Base-by-base conservation (phyloP, 2,797 vertebrate species). In the Tragopan temminckii region DNA sequence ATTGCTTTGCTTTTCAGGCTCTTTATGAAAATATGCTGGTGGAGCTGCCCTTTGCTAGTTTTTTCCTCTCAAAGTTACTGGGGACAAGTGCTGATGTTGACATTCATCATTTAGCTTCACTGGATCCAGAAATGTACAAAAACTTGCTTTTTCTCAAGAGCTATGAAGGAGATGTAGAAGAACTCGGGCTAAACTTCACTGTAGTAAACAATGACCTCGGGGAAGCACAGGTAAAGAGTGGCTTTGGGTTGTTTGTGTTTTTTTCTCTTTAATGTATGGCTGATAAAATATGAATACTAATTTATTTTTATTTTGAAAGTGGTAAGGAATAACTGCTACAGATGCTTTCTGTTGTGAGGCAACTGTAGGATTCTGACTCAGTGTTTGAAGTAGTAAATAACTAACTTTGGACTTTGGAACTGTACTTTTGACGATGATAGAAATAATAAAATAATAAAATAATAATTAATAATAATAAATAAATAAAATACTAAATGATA, bases 11-110 rank as follows among this genome's bases (percentile, higher is more conserved):
- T 94, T 94, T 78, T 45, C 95, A 99, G 99, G 99, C 99, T 36
- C 98, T 99, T 68, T 99, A 99, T 80, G 99, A 99, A 95, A 99
- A 99, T 96, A 99, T 99, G 99, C 96, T 99, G 94, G 99, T 99
- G 95, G 99, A 99, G 94, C 96, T 99, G 95, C 99, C 99, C 2
- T 99, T 99, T 46, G 99, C 99, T 42, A 99, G 99, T 92, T 99
- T 99, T 97, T 99, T 99, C 97, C 97, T 99, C 43, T 99, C 99
- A 71, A 99, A 99, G 94, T 97, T 99, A 72, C 94, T 99, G 93
- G 99, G 99, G 38, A 99, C 99, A 78, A 99, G 99, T 4, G 99
- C 99, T 1, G 99, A 99, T 10, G 99, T 99, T 91, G 99, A 99
- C 96, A 99, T 99, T 95, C 99, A 99, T 97, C 99, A 99, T 94